Evolutionary conservation across 2,888 invertebrate genomes (phyloP).

Genomic region (Lucinisca nassula): DNA sequence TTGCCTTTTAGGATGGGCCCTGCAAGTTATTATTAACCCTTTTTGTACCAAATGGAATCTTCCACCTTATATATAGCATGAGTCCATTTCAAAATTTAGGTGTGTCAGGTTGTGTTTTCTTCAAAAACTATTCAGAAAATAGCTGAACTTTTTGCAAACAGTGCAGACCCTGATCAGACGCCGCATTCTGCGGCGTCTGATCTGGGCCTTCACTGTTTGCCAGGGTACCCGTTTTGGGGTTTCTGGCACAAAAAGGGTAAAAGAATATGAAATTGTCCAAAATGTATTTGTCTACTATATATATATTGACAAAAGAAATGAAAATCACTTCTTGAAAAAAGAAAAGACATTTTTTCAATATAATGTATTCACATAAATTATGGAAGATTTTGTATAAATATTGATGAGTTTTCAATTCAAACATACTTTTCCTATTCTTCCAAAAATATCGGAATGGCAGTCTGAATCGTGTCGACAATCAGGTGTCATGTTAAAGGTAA

Average conservation of each 20-base stretch:
- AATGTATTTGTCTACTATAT: too few relatives aligned
- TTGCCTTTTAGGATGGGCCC: too few relatives aligned
- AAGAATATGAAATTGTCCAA: background rate
- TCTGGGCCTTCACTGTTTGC: background rate
- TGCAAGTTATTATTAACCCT: too few relatives aligned
- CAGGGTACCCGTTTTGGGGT: background rate
- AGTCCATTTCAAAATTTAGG: too few relatives aligned
- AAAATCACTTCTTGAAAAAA: background rate
- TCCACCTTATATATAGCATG: too few relatives aligned
- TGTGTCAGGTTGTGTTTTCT: too few relatives aligned
- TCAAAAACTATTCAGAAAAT: too few relatives aligned
- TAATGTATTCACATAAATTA: background rate
- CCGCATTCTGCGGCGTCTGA: background rate
- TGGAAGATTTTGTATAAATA: background rate
- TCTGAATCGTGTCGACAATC: background rate
- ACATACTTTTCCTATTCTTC: background rate
- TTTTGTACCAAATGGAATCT: too few relatives aligned
- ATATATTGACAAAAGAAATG: too few relatives aligned
- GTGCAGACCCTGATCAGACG: too few relatives aligned
- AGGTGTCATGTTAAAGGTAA: background rate
- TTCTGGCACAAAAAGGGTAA: background rate
- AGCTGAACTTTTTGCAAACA: too few relatives aligned
- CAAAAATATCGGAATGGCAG: background rate
- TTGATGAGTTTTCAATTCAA: background rate
- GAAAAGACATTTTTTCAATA: background rate